Evolutionary conservation across 2,113 vertebrate genomes (phyloP).

Genomic region (Mesocricetus auratus): DNA sequence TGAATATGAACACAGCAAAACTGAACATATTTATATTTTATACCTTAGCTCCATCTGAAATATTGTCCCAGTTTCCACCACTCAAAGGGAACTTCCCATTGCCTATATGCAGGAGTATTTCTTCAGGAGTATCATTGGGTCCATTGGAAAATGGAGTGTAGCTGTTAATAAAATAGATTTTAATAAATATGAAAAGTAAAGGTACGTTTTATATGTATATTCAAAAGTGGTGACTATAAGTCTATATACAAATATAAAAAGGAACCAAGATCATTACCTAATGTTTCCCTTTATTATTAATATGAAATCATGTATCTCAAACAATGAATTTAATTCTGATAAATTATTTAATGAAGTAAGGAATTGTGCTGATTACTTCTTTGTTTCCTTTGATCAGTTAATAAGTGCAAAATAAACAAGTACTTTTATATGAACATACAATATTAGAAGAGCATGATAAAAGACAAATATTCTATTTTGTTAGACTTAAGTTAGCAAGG

Average conservation of each 20-base stretch:
- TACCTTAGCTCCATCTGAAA: conserved; percentile 98
- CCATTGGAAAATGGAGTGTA: conserved; percentile 98
- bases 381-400: conserved; percentile 14
- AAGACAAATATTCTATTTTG: conserved; percentile 45
- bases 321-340: conserved; percentile 23
- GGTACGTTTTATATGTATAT: conserved; percentile 17
- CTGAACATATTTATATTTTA: conserved; percentile 80
- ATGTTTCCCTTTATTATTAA: not conserved
- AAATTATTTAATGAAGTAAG: conserved; percentile 25
- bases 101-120: conserved; percentile 96
- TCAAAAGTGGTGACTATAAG: not conserved
- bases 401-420: conserved; percentile 31
- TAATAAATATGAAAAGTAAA: conserved; percentile 46
- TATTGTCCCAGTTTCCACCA: conserved; percentile 97
- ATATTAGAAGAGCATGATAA: conserved; percentile 40
- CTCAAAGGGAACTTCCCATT: conserved; percentile 97
- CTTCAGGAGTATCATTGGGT: conserved; percentile 97
- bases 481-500: conserved; percentile 3
- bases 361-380: conserved; percentile 8
- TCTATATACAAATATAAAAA: conserved; percentile 39
- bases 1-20: conserved; percentile 46
- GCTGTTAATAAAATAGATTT: conserved; percentile 84
- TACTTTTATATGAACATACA: conserved; percentile 5
- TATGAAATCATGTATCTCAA: conserved; percentile 48
- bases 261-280: conserved; percentile 1